These are phyloP conservation scores for Pangasianodon gigas DNA, from an alignment of 2,113 vertebrate species.

Conservation along the genomic window DNA sequence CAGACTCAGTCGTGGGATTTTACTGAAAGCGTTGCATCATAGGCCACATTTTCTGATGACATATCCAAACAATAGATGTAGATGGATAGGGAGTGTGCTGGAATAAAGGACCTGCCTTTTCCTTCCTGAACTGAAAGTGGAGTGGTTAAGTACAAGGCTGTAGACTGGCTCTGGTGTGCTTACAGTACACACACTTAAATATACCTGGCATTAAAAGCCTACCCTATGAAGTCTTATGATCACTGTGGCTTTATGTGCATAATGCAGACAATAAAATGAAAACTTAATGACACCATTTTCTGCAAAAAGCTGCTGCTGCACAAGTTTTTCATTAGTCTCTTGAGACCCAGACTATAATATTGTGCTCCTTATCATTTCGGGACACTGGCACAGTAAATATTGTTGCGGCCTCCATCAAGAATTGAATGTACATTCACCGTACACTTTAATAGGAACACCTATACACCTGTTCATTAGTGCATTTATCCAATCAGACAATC, in stretches of 20 bases:
- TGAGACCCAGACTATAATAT: background rate
- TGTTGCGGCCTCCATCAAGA: background rate
- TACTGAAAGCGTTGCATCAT: background rate
- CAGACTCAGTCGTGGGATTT: background rate
- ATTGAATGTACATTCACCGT: background rate
- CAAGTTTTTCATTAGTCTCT: background rate
- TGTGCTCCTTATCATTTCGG: no score
- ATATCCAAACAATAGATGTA: conserved; percentile 8
- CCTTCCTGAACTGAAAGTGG: conserved; percentile 22
- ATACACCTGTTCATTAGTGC: background rate
- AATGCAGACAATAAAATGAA: background rate
- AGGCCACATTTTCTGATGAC: background rate
- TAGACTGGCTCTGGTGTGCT: background rate
- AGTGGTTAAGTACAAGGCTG: background rate
- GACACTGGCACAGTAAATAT: background rate
- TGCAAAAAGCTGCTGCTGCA: background rate
- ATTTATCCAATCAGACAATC: background rate
- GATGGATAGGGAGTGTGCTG: conserved; percentile 13
- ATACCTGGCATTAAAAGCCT: background rate
- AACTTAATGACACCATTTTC: background rate
- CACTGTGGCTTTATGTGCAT: background rate
- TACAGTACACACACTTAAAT: background rate
- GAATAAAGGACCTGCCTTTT: conserved; percentile 18
- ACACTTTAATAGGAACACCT: background rate
- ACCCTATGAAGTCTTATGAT: background rate